Evolutionary conservation across 2,797 vertebrate genomes (phyloP).

Genomic region (Euphonia xanthogaster): DNA sequence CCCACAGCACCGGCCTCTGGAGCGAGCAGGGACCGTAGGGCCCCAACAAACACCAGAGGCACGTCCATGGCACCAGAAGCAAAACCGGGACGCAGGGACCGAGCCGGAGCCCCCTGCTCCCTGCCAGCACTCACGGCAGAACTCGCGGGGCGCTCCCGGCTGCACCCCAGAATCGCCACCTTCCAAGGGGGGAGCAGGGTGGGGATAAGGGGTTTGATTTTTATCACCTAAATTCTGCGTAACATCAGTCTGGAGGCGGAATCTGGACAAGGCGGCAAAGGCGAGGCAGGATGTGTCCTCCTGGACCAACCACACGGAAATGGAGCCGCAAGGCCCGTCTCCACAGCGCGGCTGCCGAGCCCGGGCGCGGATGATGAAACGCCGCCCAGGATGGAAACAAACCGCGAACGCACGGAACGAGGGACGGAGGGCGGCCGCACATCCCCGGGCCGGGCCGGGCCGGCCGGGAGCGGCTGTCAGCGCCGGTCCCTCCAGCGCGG

Average conservation of each 20-base stretch:
- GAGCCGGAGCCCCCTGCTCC: not conserved
- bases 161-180: accelerated
- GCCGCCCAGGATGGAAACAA: not conserved
- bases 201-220: not conserved
- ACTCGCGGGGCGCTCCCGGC: not conserved
- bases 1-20: not conserved
- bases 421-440: not conserved
- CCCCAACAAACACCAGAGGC: accelerated
- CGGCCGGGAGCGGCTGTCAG: not conserved
- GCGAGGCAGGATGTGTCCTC: not conserved
- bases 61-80: not conserved
- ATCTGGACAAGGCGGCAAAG: not conserved
- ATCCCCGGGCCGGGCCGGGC: not conserved
- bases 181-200: not conserved
- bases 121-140: not conserved
- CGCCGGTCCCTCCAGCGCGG: not conserved
- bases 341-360: not conserved
- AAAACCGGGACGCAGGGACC: accelerated
- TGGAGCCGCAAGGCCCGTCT: not conserved
- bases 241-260: not conserved
- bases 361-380: not conserved
- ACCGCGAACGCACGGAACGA: not conserved
- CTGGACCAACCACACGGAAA: not conserved
- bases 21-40: accelerated
- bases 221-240: not conserved